Percentiles rank a stretch among this genome's conserved stretches.
Conservation (phyloP, 1,140 invertebrate genomes). For the Pseudoatta argentina region DNA sequence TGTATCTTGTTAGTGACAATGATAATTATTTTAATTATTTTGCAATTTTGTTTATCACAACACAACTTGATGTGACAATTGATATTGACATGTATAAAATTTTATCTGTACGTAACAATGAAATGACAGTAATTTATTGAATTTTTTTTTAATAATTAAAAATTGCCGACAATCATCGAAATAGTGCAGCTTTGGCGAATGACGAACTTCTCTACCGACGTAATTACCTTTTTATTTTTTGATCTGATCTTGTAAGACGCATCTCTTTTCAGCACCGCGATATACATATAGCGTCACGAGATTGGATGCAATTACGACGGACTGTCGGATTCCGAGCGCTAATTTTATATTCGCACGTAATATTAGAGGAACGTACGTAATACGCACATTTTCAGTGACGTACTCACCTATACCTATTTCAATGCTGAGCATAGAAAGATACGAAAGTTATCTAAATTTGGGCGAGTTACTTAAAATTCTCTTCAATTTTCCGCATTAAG, state of each 20-base stretch:
- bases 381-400: constrained; percentile 25
- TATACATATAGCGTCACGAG: constrained; percentile 5
- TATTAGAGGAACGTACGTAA: constrained; percentile 34
- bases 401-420: constrained; percentile 8
- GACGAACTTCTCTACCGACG: neutral
- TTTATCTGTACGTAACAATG: neutral
- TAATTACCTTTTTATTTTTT: constrained; percentile 25
- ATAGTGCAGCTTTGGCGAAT: neutral
- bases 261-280: neutral
- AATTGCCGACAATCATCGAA: neutral
- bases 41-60: neutral
- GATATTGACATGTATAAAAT: neutral
- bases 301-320: constrained; percentile 45
- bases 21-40: constrained; percentile 18
- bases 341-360: constrained; percentile 53
- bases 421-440: constrained; percentile 25
- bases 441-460: neutral
- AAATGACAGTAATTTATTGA: neutral
- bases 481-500: neutral
- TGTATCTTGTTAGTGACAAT: neutral
- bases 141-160: neutral
- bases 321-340: constrained; percentile 27
- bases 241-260: constrained; percentile 1
- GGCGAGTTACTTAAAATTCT: neutral
- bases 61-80: neutral